Evolutionary conservation across 2,113 vertebrate species (phyloP).

Genomic region (Fregetta grallaria): DNA sequence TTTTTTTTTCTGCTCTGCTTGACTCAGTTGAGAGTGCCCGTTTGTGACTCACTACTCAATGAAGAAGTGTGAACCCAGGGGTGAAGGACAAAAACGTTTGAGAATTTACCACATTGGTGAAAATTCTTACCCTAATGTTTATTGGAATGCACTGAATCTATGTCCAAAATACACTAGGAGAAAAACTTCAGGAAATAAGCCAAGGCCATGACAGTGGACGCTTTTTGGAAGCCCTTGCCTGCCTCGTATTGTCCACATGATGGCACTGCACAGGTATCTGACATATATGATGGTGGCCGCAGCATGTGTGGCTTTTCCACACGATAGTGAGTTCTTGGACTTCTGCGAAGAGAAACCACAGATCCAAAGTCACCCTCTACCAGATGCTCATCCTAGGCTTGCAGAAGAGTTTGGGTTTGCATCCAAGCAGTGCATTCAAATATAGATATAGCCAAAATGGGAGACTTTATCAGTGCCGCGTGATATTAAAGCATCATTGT

Average conservation of each 20-base stretch:
- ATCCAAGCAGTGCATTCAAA: not conserved
- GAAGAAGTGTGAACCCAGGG: not conserved
- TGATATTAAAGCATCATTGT: not conserved
- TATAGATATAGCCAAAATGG: not conserved
- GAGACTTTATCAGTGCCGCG: not conserved
- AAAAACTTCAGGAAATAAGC: not conserved
- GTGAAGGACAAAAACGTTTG: not conserved
- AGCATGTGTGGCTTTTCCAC: not conserved
- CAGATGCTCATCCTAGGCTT: not conserved
- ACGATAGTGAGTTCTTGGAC: not conserved
- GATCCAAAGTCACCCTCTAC: not conserved
- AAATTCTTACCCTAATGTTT: not conserved
- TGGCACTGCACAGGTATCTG: not conserved
- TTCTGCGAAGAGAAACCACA: not conserved
- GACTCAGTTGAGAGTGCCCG: not conserved
- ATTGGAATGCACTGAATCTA: not conserved
- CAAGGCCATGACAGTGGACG: accelerated
- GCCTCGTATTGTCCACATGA: not conserved
- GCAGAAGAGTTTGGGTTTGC: not conserved
- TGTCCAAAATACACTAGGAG: not conserved
- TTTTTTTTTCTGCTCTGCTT: not conserved
- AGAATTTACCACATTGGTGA: not conserved
- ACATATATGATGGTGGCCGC: accelerated
- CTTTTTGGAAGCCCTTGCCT: not conserved
- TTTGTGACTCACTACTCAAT: not conserved